Evolutionary conservation across 2,888 invertebrate species (phyloP), one percentile per base, ranked within the genome.

Genomic region (Leucozona laternaria): DNA sequence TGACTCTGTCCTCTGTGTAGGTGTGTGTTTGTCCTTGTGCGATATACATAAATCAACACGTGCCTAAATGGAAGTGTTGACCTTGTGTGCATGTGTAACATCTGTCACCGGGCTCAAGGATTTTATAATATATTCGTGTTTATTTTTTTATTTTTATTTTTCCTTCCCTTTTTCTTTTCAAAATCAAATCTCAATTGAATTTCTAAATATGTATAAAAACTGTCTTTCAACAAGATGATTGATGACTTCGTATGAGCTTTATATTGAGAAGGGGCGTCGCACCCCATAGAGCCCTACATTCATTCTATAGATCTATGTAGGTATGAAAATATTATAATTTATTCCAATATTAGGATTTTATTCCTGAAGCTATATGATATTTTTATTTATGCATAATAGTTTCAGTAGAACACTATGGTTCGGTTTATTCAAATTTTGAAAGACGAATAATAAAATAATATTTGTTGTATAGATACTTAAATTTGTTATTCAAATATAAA

Each of bases 151-250:
- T 8, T 2, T n/a, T n/a, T n/a, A n/a, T n/a, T 17, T 17, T 57
- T 57, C 11, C 1, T 31, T 31, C 6, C 5, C 11, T 31, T 31
- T 55, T 55, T 55, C 55, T 57, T 57, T 57, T 57, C 11, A 57
- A 57, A 57, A 57, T 57, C 57, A 57, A 57, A 57, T 31, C 57
- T 57, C 57, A 57, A 57, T 57, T 57, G 57, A 57, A 57, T 57
- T 57, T 57, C 10, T 57, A 53, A 22, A 55, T 31, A 57, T 17
- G 57, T 57, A 57, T 57, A 31, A 57, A 57, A 57, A 57, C 57
- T 57, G 57, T 57, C 57, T 57, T 57, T 31, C 31, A 57, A 11
- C 31, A 31, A 31, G 11, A 57, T 57, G 57, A 57, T 57, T 57
- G 57, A 57, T 57, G 57, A 57, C 57, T 17, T 17, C 11, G 31